phyloP scores from a whole-genome alignment of 2,113 vertebrate species.

The Macquaria ambigua region DNA sequence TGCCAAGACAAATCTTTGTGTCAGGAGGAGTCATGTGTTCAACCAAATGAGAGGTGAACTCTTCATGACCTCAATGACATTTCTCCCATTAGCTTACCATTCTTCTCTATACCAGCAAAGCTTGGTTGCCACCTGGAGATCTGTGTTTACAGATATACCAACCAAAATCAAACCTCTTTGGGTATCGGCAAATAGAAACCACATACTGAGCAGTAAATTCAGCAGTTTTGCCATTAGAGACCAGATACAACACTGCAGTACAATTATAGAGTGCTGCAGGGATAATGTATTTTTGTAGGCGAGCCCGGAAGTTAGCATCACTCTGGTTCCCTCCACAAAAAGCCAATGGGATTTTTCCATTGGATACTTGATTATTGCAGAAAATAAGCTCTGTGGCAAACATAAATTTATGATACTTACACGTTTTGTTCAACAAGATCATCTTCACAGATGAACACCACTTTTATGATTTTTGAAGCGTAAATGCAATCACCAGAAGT shows the following conservation, averaged over 20 bases:
- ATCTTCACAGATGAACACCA: too few relatives aligned
- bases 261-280: not conserved
- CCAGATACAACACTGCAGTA: not conserved
- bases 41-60: not conserved
- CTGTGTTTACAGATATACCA: not conserved
- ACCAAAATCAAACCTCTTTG: not conserved
- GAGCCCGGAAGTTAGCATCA: too few relatives aligned
- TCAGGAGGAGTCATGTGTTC: not conserved
- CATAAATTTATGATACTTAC: too few relatives aligned
- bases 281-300: too few relatives aligned
- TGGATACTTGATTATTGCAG: too few relatives aligned
- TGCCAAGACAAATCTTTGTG: not conserved
- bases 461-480: too few relatives aligned
- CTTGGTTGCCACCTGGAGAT: not conserved
- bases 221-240: not conserved
- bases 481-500: too few relatives aligned
- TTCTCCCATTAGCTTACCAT: not conserved
- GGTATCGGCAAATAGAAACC: not conserved
- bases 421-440: too few relatives aligned
- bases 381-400: too few relatives aligned
- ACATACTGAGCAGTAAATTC: not conserved
- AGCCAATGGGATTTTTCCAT: too few relatives aligned
- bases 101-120: not conserved
- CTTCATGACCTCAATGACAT: not conserved
- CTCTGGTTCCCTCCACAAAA: too few relatives aligned